Evolutionary conservation across 2,888 invertebrate species (phyloP), one percentile per base, ranked within the genome.

Genomic region (Ptilodon capucinus): DNA sequence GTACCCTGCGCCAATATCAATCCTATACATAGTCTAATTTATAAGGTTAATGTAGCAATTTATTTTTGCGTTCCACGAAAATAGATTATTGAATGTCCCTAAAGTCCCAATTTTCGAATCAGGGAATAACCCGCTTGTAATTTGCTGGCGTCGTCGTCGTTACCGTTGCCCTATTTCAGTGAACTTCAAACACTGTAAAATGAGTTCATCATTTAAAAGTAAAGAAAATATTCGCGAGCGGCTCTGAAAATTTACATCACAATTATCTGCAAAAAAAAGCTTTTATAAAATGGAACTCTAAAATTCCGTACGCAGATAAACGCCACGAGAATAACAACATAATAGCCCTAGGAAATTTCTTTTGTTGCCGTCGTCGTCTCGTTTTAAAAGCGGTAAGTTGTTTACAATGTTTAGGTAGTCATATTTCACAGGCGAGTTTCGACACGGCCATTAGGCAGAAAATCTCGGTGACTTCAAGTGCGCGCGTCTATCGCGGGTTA

Each of bases 401-500:
- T 61, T 57, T 54, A 61, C 56, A 49, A 39, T 35, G 40, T 48
- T 54, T 55, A 57, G 55, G 52, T 55, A 41, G 30, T 39, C 46
- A 46, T 55, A 55, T 56, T 67, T 61, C 44, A 56, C 48, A 52
- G 55, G 19, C 44, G 18, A 36, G 42, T 48, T 67, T 57, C 43
- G 51, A 47, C 53, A 45, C 43, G 50, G 57, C 47, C 47, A 60
- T 66, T 63, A 66, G 36, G 21, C 40, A 39, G 42, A 43, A 52
- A 54, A 47, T 63, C 50, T 54, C 16, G 7, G 40, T n/a, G 21
- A 39, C 11, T 39, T 13, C 21, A 46, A 57, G 49, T 53, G 52
- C 44, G 28, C 41, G 42, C 40, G 39, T 45, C 41, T 9, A 35
- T 40, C 45, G 44, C 53, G 47, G 38, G 40, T 40, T 59, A 44